Percentiles rank a stretch among this genome's conserved stretches.
phyloP scores from a whole-genome alignment of 1,140 invertebrate species.

The Sarcophaga bullata region DNA sequence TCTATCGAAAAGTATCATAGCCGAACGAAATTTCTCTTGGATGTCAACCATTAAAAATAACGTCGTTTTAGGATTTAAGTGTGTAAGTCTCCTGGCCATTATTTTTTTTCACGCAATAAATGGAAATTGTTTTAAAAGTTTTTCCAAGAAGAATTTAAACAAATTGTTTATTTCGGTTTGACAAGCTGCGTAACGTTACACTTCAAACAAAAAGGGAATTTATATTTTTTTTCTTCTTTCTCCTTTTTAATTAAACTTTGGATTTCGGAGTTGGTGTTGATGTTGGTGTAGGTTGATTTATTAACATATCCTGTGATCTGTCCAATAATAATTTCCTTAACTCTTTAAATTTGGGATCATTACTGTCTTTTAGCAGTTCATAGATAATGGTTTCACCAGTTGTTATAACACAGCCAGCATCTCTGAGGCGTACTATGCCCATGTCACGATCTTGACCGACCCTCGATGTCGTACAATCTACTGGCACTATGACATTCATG shows the following conservation, averaged over 20 bases:
- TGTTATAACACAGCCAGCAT: conserved; percentile 80
- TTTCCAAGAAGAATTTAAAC: too few species aligned
- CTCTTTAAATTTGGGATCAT: conserved; percentile 79
- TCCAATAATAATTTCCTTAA: conserved; percentile 52
- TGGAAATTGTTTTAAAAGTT: neutral
- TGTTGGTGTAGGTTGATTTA: conserved; percentile 2
- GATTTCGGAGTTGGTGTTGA: too few species aligned
- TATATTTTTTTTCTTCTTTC: too few species aligned
- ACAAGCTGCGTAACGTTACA: too few species aligned
- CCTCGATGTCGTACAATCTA: conserved; percentile 84
- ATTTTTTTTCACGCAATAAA: too few species aligned
- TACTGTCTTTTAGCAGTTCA: conserved; percentile 77
- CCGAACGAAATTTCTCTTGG: conserved; percentile 83
- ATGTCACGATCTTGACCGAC: conserved; percentile 74
- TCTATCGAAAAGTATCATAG: conserved; percentile 81
- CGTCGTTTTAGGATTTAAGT: conserved; percentile 56
- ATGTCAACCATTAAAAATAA: conserved; percentile 87
- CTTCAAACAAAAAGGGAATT: too few species aligned
- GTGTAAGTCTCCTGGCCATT: conserved; percentile 48
- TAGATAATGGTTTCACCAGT: conserved; percentile 84
- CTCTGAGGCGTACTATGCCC: conserved; percentile 78
- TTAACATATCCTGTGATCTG: conserved; percentile 53
- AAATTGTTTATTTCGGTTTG: too few species aligned
- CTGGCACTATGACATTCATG: conserved; percentile 83
- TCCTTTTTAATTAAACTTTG: too few species aligned